These are phyloP conservation scores for Gymnobelideus leadbeateri DNA, from an alignment of 2,113 vertebrate species.

Conservation along the genomic window DNA sequence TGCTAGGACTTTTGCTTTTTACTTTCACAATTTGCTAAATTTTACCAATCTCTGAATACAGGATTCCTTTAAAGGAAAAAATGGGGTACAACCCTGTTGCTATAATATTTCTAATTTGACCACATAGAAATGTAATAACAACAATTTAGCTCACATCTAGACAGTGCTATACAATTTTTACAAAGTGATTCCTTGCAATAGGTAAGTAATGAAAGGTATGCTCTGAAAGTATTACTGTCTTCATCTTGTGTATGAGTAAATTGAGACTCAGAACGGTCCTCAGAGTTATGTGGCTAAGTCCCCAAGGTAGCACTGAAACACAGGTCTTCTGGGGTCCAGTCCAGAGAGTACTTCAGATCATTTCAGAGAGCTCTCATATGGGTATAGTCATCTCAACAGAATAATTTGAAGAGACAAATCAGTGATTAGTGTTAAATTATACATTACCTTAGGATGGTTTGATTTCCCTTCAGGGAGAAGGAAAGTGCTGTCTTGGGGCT, in stretches of 20 bases:
- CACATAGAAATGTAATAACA: background rate
- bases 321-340: background rate
- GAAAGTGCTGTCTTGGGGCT: background rate
- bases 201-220: background rate
- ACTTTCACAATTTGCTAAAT: background rate
- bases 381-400: background rate
- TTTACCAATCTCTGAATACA: background rate
- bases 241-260: background rate
- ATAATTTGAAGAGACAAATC: background rate
- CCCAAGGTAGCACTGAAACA: background rate
- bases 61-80: background rate
- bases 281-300: background rate
- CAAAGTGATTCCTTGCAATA: background rate
- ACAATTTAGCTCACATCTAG: background rate
- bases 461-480: background rate
- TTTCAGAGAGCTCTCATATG: background rate
- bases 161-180: background rate
- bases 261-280: background rate
- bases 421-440: background rate
- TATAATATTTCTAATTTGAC: background rate
- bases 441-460: background rate
- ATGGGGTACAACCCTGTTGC: background rate
- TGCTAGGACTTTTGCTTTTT: background rate
- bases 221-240: background rate
- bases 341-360: background rate